Percentiles rank a stretch among this genome's conserved stretches.
Evolutionary conservation across 2,888 invertebrate genomes (phyloP).

Genomic region (Desoria tigrina): DNA sequence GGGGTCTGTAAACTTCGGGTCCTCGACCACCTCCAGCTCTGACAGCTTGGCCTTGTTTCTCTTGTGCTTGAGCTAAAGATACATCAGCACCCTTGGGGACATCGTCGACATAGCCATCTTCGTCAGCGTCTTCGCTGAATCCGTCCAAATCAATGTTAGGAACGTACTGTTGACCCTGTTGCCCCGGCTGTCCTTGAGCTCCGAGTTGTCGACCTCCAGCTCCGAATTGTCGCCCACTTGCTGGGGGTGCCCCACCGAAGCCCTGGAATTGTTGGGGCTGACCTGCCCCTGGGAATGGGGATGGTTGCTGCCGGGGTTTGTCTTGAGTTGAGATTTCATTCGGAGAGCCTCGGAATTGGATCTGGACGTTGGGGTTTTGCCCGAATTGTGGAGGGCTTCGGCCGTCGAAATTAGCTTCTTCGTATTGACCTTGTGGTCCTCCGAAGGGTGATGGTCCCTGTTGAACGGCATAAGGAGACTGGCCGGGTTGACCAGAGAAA

Average conservation of each 20-base stretch:
- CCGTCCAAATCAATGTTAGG: constrained; percentile 50
- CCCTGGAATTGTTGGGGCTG: neutral
- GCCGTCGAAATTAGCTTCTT: neutral
- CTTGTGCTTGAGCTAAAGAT: constrained; percentile 2
- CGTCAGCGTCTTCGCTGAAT: constrained; percentile 51
- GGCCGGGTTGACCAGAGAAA: neutral
- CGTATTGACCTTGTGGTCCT: constrained; percentile 7
- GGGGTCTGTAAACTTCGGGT: constrained; percentile 23
- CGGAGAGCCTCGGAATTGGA: constrained; percentile 22
- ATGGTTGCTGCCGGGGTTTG: constrained; percentile 20
- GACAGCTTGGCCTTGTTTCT: constrained; percentile 15
- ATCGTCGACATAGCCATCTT: constrained; percentile 49
- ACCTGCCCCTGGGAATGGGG: constrained; percentile 5
- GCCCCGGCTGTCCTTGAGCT: constrained; percentile 14
- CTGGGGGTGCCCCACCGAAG: constrained; percentile 6
- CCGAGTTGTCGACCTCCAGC: constrained; percentile 22
- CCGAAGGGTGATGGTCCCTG: neutral
- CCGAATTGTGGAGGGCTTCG: constrained; percentile 1
- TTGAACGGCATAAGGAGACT: neutral
- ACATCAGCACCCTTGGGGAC: constrained; percentile 26
- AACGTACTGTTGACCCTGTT: constrained; percentile 26
- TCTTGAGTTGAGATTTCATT: constrained; percentile 19
- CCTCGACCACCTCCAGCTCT: neutral
- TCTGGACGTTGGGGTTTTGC: constrained; percentile 4
- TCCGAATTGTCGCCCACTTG: constrained; percentile 29